A percentile compares a stretch with the other conserved stretches of the same genome.
Evolutionary conservation across 2,888 invertebrate species (phyloP).

Genomic region (Heliconius erato): DNA sequence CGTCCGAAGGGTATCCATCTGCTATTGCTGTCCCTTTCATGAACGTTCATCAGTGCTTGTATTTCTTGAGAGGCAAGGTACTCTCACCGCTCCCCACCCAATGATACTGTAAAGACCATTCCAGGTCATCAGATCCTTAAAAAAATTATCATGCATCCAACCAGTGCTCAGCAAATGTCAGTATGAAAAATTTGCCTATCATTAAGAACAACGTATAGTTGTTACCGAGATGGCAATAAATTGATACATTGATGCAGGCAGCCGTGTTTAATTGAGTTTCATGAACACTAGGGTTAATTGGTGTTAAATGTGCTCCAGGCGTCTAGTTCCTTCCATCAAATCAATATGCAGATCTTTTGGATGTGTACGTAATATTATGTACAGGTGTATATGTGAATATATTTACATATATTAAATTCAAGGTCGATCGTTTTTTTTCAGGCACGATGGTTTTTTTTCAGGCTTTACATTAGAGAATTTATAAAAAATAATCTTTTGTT

Average conservation of each 20-base stretch:
- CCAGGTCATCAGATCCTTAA: too few species aligned
- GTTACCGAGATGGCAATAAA: conserved; percentile 34
- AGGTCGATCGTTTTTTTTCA: too few species aligned
- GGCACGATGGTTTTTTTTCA: too few species aligned
- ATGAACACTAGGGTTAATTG: conserved; percentile 61
- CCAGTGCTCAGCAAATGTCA: background rate
- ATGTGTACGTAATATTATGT: background rate
- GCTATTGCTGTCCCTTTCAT: too few species aligned
- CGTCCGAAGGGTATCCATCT: too few species aligned
- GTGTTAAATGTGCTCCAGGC: conserved; percentile 56
- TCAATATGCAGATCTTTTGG: conserved; percentile 1
- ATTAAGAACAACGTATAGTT: background rate
- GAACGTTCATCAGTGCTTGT: too few species aligned
- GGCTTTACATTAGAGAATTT: too few species aligned
- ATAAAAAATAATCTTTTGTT: too few species aligned
- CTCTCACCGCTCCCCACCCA: too few species aligned
- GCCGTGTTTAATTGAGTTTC: conserved; percentile 60
- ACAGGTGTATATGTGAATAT: background rate
- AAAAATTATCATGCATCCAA: background rate
- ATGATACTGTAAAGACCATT: too few species aligned
- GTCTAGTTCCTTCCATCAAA: conserved; percentile 47
- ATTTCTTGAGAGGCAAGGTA: too few species aligned
- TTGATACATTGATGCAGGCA: conserved; percentile 42
- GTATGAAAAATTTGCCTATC: conserved; percentile 43
- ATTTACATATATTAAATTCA: too few species aligned